Evolutionary conservation across 2,113 vertebrate genomes (phyloP).

Genomic region (Hippolais icterina): DNA sequence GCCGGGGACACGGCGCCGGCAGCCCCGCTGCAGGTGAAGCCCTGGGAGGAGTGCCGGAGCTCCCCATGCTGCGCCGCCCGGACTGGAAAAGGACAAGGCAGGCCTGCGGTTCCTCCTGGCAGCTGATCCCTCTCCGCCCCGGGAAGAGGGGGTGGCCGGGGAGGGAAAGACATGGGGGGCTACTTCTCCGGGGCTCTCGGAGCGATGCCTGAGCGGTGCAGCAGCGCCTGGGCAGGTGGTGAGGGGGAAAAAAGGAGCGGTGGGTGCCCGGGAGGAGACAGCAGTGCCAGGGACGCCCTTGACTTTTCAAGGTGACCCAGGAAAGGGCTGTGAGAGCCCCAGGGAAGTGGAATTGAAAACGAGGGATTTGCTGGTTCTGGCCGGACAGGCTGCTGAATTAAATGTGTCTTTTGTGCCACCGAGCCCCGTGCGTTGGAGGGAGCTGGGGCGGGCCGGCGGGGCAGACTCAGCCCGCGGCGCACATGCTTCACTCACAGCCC

Average conservation of each 20-base stretch:
- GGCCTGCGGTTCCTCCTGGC: neutral
- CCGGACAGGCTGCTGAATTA: neutral
- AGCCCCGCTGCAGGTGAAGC: neutral
- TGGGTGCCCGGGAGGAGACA: neutral
- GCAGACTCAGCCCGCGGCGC: neutral
- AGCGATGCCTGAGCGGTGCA: accelerated
- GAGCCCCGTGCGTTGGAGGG: neutral
- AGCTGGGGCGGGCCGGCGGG: neutral
- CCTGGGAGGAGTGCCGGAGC: neutral
- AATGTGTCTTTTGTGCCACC: neutral
- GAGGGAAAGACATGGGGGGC: neutral
- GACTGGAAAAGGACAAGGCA: conserved; percentile 33
- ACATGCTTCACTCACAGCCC: neutral
- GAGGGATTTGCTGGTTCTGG: neutral
- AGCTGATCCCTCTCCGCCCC: neutral
- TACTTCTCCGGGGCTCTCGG: neutral
- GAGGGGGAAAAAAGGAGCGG: neutral
- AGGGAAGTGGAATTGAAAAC: neutral
- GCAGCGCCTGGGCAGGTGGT: neutral
- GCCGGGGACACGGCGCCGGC: neutral
- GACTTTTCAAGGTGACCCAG: conserved; percentile 21
- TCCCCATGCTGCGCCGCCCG: neutral
- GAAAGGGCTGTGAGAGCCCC: neutral
- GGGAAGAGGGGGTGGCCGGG: neutral
- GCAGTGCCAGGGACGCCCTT: neutral